These are phyloP conservation scores for Sarcoramphus papa DNA, from an alignment of 2,797 vertebrate genomes.

Conservation along the genomic window DNA sequence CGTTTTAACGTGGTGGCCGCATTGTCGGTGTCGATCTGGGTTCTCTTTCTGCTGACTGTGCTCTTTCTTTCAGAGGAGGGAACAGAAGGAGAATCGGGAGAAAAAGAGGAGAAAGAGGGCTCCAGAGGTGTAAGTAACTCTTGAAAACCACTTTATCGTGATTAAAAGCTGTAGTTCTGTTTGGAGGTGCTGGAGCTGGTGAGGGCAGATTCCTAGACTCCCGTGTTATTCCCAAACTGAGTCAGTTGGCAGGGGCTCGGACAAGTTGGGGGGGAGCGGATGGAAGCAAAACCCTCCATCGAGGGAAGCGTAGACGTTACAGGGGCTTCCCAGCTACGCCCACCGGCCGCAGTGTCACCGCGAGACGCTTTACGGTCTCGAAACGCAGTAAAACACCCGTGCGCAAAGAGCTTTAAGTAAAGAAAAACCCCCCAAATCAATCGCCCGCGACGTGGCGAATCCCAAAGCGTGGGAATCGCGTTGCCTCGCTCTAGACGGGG, in stretches of 20 bases:
- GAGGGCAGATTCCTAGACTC: background rate
- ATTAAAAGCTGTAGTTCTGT: no score
- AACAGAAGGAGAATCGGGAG: slow-evolving; percentile 69
- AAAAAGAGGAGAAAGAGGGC: slow-evolving; percentile 64
- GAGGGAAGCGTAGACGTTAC: rapidly evolving
- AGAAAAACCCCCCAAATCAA: background rate
- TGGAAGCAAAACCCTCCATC: rapidly evolving
- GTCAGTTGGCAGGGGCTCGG: rapidly evolving
- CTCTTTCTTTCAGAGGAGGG: slow-evolving; percentile 65
- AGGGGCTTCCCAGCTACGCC: background rate
- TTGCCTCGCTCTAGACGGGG: background rate
- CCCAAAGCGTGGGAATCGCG: rapidly evolving
- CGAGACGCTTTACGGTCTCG: rapidly evolving
- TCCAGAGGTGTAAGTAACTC: slow-evolving; percentile 68
- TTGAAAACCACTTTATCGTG: rapidly evolving
- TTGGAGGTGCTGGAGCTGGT: background rate
- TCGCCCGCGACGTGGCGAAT: rapidly evolving
- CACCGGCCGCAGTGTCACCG: rapidly evolving
- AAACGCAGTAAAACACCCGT: rapidly evolving
- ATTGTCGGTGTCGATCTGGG: no score
- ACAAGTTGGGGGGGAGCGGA: no score
- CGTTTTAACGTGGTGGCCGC: rapidly evolving
- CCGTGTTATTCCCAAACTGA: rapidly evolving
- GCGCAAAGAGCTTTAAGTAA: background rate
- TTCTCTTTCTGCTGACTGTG: background rate